These are phyloP conservation scores for Tyto alba DNA, from an alignment of 2,113 vertebrate genomes.

Conservation along the genomic window DNA sequence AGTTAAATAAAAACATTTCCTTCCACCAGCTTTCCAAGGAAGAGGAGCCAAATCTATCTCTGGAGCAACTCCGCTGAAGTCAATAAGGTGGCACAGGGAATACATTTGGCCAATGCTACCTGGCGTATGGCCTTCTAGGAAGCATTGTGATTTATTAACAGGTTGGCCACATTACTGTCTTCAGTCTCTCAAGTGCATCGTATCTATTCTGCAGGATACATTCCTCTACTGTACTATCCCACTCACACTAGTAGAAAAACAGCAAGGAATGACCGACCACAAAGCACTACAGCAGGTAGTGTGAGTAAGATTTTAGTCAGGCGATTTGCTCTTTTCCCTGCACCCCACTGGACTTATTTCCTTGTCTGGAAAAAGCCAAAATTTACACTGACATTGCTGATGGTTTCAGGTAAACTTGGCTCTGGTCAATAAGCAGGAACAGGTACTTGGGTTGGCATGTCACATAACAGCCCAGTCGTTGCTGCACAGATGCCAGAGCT, in stretches of 20 bases:
- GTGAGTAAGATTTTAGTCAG: neutral
- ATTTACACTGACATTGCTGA: neutral
- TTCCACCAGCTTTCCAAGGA: neutral
- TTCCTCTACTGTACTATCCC: neutral
- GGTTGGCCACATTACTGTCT: neutral
- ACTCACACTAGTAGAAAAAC: neutral
- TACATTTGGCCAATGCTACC: neutral
- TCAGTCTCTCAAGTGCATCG: neutral
- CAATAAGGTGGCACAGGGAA: neutral
- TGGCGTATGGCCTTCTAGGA: neutral
- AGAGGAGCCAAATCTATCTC: neutral
- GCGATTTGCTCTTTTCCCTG: neutral
- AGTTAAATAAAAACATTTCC: conserved; percentile 29
- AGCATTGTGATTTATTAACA: neutral
- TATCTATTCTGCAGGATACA: neutral
- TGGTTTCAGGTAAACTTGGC: neutral
- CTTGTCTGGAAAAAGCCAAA: neutral
- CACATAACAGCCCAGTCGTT: neutral
- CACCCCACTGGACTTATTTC: neutral
- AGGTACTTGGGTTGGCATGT: accelerated
- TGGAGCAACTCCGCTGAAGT: neutral
- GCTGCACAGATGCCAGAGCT: neutral
- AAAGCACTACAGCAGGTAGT: neutral
- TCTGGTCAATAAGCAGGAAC: neutral
- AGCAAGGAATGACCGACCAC: neutral